phyloP scores from a whole-genome alignment of 2,797 vertebrate species.

The Melanogrammus aeglefinus region DNA sequence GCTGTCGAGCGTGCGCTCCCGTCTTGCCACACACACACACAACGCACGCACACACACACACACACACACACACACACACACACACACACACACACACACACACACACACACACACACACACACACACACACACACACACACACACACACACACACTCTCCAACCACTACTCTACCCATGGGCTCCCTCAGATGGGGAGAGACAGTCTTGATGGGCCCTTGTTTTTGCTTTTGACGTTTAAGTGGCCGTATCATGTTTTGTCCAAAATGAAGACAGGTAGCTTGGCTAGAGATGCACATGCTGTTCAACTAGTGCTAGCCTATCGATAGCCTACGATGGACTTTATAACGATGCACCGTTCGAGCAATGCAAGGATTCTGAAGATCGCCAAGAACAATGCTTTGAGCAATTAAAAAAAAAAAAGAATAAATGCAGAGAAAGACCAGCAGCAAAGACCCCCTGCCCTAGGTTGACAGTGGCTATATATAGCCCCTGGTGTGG shows the following conservation, averaged over 20 bases:
- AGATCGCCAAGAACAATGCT: too few species aligned
- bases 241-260: neutral
- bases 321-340: too few species aligned
- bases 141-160: slow-evolving; percentile 18
- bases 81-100: slow-evolving; percentile 22
- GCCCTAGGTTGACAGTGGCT: too few species aligned
- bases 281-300: neutral
- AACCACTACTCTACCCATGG: too few species aligned
- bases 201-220: too few species aligned
- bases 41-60: slow-evolving; percentile 12
- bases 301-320: neutral
- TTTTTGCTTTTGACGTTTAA: neutral
- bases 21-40: slow-evolving; percentile 26
- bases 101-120: slow-evolving; percentile 37
- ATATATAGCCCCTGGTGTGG: too few species aligned
- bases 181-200: neutral
- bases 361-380: too few species aligned
- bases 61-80: slow-evolving; percentile 25
- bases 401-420: too few species aligned
- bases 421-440: too few species aligned
- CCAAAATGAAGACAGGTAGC: neutral
- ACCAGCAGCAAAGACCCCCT: too few species aligned
- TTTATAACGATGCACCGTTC: too few species aligned
- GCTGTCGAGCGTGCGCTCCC: slow-evolving; percentile 49
- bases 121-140: slow-evolving; percentile 25